Evolutionary conservation across 1,140 invertebrate species (phyloP).

Genomic region (Drosophila chauvacae): DNA sequence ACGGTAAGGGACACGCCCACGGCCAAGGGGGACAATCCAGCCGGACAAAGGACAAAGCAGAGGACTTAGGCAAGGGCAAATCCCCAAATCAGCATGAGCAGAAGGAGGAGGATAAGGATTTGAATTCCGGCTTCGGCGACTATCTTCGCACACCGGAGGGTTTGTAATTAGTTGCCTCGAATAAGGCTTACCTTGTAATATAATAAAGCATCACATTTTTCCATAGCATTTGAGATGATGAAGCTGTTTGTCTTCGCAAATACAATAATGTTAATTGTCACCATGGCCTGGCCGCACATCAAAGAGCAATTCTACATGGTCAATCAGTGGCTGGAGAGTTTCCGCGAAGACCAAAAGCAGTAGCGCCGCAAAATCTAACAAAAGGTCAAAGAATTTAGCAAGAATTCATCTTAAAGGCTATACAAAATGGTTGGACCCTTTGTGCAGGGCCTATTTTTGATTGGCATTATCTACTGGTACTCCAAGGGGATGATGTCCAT

Average conservation of each 20-base stretch:
- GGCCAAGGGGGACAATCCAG: slow-evolving; percentile 20
- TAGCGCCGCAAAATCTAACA: slow-evolving; percentile 9
- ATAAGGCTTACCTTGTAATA: fast-evolving
- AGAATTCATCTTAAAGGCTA: background rate
- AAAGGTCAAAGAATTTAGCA: background rate
- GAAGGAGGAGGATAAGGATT: slow-evolving; percentile 73
- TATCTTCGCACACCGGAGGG: slow-evolving; percentile 81
- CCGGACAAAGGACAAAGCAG: slow-evolving; percentile 60
- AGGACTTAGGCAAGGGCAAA: slow-evolving; percentile 29
- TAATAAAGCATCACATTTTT: background rate
- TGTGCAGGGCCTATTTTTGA: slow-evolving; percentile 75
- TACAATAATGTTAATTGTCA: slow-evolving; percentile 79
- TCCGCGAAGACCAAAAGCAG: slow-evolving; percentile 41
- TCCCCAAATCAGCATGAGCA: slow-evolving; percentile 35
- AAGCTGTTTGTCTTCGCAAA: slow-evolving; percentile 83
- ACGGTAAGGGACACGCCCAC: slow-evolving; percentile 54
- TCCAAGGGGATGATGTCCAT: slow-evolving; percentile 81
- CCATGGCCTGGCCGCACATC: slow-evolving; percentile 82
- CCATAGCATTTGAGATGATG: slow-evolving; percentile 80
- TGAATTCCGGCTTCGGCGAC: slow-evolving; percentile 82
- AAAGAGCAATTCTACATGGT: slow-evolving; percentile 75
- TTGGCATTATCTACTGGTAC: slow-evolving; percentile 83
- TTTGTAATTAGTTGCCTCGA: slow-evolving; percentile 52
- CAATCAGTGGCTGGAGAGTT: slow-evolving; percentile 70
- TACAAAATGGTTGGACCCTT: slow-evolving; percentile 77